Evolutionary conservation across 2,113 vertebrate genomes (phyloP).

Genomic region (Henicopernis longicauda): DNA sequence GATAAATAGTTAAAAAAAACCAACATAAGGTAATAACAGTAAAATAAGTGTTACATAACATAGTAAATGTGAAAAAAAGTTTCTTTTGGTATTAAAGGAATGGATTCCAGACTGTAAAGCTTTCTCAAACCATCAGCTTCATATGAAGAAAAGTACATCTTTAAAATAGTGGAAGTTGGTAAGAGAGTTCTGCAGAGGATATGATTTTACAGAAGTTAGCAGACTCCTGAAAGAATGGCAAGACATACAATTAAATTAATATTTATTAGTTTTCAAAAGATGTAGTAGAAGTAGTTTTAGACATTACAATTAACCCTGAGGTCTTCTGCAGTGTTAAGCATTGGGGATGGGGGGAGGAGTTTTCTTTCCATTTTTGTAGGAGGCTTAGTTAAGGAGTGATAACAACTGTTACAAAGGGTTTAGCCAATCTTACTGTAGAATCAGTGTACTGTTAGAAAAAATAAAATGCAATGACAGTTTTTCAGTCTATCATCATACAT

Average conservation of each 20-base stretch:
- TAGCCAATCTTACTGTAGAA: neutral
- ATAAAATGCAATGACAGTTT: neutral
- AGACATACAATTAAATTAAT: neutral
- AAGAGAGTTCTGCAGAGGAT: neutral
- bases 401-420: neutral
- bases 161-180: neutral
- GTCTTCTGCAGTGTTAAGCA: neutral
- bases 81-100: neutral
- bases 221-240: neutral
- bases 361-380: neutral
- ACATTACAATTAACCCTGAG: neutral
- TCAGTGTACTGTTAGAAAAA: neutral
- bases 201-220: neutral
- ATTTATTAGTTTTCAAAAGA: neutral
- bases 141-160: neutral
- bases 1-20: neutral
- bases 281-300: neutral
- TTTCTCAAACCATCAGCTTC: neutral
- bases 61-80: neutral
- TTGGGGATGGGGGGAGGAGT: rapidly evolving
- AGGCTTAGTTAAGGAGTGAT: neutral
- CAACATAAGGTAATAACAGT: neutral
- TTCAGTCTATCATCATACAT: neutral
- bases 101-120: neutral
- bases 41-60: neutral